Base-by-base conservation (phyloP, 2,797 vertebrate species). In the Pseudochaenichthys georgianus region DNA sequence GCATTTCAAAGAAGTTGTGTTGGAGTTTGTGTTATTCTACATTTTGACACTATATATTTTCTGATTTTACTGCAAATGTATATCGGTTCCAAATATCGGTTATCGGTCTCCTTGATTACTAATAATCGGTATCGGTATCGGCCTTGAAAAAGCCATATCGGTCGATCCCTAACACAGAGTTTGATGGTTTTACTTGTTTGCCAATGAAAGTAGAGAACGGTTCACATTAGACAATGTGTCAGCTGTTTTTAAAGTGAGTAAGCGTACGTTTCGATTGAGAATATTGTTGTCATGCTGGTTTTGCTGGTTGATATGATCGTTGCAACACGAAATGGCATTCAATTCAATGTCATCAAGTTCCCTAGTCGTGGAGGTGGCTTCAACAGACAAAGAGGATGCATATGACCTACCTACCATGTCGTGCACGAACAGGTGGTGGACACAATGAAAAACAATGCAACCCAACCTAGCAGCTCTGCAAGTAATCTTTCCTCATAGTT, bases 401-500 rank as follows among this genome's bases (percentile, higher is more conserved):
- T 42, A 4, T 43, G 21, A 55, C 7, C 17, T 17, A 63, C 46
- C 58, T 13, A 2, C 9, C 4, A 65, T 34, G 21, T 41, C 48
- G 71, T 67, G 23, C 0, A 10, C 16, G 28, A 28, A 65, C 61
- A 70, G 60, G 19, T 63, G 59, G 51, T 13, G 13, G 15, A 52
- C 57, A 74, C 46, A 64, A 28, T 63, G 13, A 19, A 13, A 38
- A 62, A 45, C n/a, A 21, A 57, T 34, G 51, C 17, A 41, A 71
- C 41, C 42, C 43, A 55, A 52, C n/a, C 66, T 55, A 51, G 19
- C 70, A 73, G 28, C 58, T 34, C 47, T 54, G 34, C 9, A 43
- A 60, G 17, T 43, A 62, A 61, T 6, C 47, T 38, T 59, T 8
- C 17, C 19, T 42, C 52, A 21, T 31, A 21, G 46, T 12, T 51